Base-by-base conservation (phyloP, 2,888 invertebrate species). In the Mylabris sibirica region DNA sequence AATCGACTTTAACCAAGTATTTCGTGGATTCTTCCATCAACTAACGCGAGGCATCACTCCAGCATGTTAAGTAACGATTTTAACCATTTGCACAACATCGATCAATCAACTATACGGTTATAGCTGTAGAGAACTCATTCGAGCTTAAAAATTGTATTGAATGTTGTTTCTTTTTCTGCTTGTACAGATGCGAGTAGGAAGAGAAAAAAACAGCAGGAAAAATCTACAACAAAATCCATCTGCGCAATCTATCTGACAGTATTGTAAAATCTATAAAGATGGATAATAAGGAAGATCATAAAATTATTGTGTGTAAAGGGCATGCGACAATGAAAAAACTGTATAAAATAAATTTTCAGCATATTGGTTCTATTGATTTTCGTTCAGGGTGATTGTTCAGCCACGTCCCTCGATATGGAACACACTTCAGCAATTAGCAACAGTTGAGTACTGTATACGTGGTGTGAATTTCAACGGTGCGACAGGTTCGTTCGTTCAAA, bases 71-170 rank as follows among this genome's bases (percentile, higher is more conserved):
- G 38, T 17, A 17, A n/a, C 44, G 17, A 44, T 5, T 44, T 44
- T 44, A 3, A 44, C 44, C 11, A 44, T 44, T 44, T 44, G 17
- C 17, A 44, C 44, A 1, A 38, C 38, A 44, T 44, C 44, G 17
- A 44, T 44, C 44, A 41, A 41, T 41, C 41, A 44, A 17, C 5
- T n/a, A n/a, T n/a, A 1, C 17, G 5, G n/a, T 44, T n/a, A 44
- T 44, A 44, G 44, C 6, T 44, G 44, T n/a, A 3, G 17, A 17
- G 44, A 38, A 14, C 17, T 17, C 44, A 44, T 17, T 44, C 44
- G 44, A n/a, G 44, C 44, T 44, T 44, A 44, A 44, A 17, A 44
- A 44, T 44, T 44, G n/a, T 44, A 44, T 44, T 44, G 44, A 44
- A 8, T 44, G 44, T 17, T 44, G 6, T 8, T 44, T 44, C 14